A percentile compares a stretch with the other conserved stretches of the same genome.
These are phyloP conservation scores for Ips nitidus DNA, from an alignment of 1,140 invertebrate species.

Conservation along the genomic window DNA sequence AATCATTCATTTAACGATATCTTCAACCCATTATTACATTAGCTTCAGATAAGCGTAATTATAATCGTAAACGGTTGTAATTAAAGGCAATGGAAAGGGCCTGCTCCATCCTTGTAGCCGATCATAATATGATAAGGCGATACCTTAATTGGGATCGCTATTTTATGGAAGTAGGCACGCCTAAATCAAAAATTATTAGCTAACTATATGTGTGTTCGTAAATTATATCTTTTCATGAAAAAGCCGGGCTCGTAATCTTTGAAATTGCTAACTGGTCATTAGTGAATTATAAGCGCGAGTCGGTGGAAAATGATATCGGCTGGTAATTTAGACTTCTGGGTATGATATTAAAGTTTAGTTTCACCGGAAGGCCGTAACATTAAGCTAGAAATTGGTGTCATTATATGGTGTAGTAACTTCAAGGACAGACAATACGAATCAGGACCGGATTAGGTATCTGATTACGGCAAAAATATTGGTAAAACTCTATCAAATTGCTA, in stretches of 20 bases:
- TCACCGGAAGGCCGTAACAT: constrained; percentile 4
- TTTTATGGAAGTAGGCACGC: constrained; percentile 35
- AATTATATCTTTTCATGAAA: constrained; percentile 32
- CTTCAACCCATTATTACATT: constrained; percentile 32
- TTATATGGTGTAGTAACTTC: not conserved
- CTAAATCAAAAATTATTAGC: constrained; percentile 36
- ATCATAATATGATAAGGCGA: constrained; percentile 39
- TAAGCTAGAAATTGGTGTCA: constrained; percentile 17
- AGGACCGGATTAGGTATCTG: too few relatives aligned
- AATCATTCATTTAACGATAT: not conserved
- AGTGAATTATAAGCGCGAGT: constrained; percentile 31
- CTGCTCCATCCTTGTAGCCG: constrained; percentile 30
- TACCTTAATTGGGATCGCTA: constrained; percentile 38
- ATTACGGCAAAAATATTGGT: too few relatives aligned
- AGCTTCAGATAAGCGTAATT: constrained; percentile 38
- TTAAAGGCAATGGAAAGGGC: constrained; percentile 34
- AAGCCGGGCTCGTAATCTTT: constrained; percentile 24
- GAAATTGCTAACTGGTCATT: constrained; percentile 28
- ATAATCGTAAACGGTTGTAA: constrained; percentile 40
- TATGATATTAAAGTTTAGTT: constrained; percentile 23
- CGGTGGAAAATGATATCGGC: constrained; percentile 26
- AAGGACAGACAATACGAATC: too few relatives aligned
- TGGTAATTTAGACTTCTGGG: constrained; percentile 28
- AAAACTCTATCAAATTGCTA: too few relatives aligned
- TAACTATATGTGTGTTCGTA: constrained; percentile 33